phyloP scores from a whole-genome alignment of 2,888 invertebrate genomes.

The Luperina nickerlii region DNA sequence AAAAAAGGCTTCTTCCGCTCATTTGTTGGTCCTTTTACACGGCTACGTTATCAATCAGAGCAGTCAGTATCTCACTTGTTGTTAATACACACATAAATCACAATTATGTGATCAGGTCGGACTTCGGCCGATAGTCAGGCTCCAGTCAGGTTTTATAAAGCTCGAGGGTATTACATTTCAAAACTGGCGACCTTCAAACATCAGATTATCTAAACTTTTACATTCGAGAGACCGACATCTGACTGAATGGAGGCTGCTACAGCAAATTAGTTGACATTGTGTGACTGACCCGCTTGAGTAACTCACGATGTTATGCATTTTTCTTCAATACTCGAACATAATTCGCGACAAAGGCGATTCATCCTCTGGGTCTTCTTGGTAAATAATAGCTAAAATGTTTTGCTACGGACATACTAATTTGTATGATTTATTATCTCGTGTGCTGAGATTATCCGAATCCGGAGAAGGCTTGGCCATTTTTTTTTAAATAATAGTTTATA shows the following conservation, averaged over 20 bases:
- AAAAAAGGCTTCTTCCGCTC: conserved; percentile 2
- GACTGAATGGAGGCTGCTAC: conserved; percentile 76
- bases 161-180: conserved; percentile 83
- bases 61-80: conserved; percentile 23
- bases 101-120: conserved; percentile 58
- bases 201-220: conserved; percentile 86
- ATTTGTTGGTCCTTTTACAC: background rate
- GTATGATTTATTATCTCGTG: conserved; percentile 59
- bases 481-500: conserved; percentile 62
- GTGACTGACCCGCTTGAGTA: conserved; percentile 73
- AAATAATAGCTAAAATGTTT: conserved; percentile 46
- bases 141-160: conserved; percentile 74
- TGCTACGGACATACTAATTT: conserved; percentile 50
- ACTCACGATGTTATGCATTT: conserved; percentile 67
- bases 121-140: conserved; percentile 48
- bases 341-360: conserved; percentile 57
- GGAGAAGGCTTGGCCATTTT: conserved; percentile 48
- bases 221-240: conserved; percentile 76
- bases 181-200: conserved; percentile 82
- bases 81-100: conserved; percentile 63
- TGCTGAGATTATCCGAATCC: conserved; percentile 44
- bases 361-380: conserved; percentile 48
- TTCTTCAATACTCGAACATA: conserved; percentile 63
- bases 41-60: conserved; percentile 21
- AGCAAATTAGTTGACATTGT: conserved; percentile 80